Evolutionary conservation across 2,113 vertebrate genomes (phyloP).

Genomic region (Crypturellus undulatus): DNA sequence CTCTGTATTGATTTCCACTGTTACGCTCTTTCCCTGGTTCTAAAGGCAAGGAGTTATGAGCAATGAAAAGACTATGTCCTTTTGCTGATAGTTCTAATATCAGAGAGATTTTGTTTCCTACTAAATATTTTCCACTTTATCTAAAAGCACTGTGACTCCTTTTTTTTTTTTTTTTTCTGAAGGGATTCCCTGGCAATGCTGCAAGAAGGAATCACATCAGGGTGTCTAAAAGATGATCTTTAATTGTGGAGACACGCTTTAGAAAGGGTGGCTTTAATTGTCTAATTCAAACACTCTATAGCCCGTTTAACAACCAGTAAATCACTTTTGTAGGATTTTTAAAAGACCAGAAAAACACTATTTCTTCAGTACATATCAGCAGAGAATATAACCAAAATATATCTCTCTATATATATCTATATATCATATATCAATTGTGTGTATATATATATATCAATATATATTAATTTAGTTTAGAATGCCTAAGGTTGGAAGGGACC

Average conservation of each 20-base stretch:
- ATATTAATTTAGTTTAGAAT: too few relatives aligned
- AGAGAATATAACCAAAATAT: too few relatives aligned
- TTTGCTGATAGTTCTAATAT: background rate
- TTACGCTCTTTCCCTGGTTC: background rate
- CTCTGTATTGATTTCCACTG: fast-evolving
- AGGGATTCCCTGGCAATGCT: background rate
- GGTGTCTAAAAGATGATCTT: background rate
- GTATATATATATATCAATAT: too few relatives aligned
- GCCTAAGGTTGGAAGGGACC: too few relatives aligned
- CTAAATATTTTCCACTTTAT: background rate
- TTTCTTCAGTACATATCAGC: background rate
- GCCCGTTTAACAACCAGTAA: background rate
- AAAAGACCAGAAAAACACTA: background rate
- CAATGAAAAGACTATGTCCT: background rate
- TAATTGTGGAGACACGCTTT: background rate
- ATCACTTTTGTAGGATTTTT: background rate
- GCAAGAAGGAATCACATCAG: background rate
- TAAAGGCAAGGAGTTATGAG: background rate
- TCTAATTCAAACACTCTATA: background rate
- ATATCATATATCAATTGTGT: too few relatives aligned
- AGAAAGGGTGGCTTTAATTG: background rate
- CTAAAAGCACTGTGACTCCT: background rate
- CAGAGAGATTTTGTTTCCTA: background rate
- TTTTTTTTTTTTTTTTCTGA: background rate
- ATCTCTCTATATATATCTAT: too few relatives aligned